Conservation (phyloP, 2,797 vertebrate species). For the Atherinosoma microstoma region DNA sequence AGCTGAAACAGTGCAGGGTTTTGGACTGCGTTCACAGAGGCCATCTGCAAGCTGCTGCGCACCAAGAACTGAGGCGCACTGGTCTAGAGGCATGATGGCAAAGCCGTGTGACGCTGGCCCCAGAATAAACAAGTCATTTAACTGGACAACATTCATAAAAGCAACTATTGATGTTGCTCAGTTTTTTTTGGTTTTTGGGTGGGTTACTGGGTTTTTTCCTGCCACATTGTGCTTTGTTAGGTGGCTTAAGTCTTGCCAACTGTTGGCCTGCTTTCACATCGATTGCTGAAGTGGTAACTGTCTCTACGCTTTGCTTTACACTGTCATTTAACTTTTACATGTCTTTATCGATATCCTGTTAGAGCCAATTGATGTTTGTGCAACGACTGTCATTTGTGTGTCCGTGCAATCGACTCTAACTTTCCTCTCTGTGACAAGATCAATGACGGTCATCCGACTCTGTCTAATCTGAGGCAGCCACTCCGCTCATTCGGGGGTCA, state of each 20-base stretch:
- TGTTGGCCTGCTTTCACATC: constrained; percentile 60
- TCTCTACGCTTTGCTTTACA: constrained; percentile 56
- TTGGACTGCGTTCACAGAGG: constrained; percentile 77
- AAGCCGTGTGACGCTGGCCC: constrained; percentile 70
- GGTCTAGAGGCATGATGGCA: constrained; percentile 74
- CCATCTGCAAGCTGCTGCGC: constrained; percentile 80
- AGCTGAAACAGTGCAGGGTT: constrained; percentile 76
- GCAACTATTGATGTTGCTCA: constrained; percentile 64
- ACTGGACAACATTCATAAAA: constrained; percentile 70
- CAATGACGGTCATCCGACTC: constrained; percentile 61
- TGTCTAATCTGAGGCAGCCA: constrained; percentile 62
- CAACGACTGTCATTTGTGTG: constrained; percentile 30
- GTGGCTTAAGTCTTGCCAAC: constrained; percentile 31
- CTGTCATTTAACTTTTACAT: constrained; percentile 66
- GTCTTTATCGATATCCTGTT: constrained; percentile 66
- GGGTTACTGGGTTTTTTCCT: not conserved
- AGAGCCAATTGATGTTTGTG: constrained; percentile 48
- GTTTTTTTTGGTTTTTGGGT: constrained; percentile 20
- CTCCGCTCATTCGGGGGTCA: constrained; percentile 63
- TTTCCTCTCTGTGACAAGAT: constrained; percentile 61
- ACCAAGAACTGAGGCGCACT: constrained; percentile 70
- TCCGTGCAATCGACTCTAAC: constrained; percentile 55
- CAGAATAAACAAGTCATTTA: constrained; percentile 76
- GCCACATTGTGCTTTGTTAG: constrained; percentile 48
- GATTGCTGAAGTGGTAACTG: constrained; percentile 64